A percentile compares a stretch with the other conserved stretches of the same genome.
These are phyloP conservation scores for Melanotaenia maccullochi DNA, from an alignment of 2,797 vertebrate species.

Conservation along the genomic window DNA sequence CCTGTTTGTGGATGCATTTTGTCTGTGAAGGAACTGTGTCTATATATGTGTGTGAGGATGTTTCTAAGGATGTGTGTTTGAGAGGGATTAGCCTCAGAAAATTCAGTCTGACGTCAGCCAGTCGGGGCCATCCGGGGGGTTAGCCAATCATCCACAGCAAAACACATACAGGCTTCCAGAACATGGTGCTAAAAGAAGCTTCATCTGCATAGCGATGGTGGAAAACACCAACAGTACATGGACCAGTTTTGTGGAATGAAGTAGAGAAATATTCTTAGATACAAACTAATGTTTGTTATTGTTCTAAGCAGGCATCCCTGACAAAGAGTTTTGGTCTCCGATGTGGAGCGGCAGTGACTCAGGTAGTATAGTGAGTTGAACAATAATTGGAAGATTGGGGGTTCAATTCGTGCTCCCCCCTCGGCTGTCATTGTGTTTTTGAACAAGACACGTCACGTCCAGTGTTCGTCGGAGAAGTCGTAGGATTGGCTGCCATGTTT, in stretches of 20 bases:
- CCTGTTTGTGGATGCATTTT: slow-evolving; percentile 70
- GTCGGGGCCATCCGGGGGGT: slow-evolving; percentile 51
- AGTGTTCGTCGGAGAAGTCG: no score
- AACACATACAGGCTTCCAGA: slow-evolving; percentile 39
- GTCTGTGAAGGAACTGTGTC: slow-evolving; percentile 23
- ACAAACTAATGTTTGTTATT: no score
- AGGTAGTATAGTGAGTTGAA: no score
- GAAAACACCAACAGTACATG: not conserved
- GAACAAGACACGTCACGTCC: no score
- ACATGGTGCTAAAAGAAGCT: slow-evolving; percentile 41
- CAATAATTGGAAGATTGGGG: no score
- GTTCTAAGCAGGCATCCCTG: no score
- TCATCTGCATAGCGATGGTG: slow-evolving; percentile 21
- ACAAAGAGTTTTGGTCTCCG: no score
- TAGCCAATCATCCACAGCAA: slow-evolving; percentile 54
- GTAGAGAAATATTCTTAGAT: not conserved
- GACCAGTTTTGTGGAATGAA: not conserved
- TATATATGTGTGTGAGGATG: slow-evolving; percentile 48
- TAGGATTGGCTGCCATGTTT: no score
- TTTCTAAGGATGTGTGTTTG: slow-evolving; percentile 53
- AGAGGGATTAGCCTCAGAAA: slow-evolving; percentile 63
- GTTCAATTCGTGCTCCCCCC: no score
- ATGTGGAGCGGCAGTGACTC: no score
- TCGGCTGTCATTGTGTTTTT: no score
- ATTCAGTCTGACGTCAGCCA: slow-evolving; percentile 66